These are phyloP conservation scores for Ectemnius cavifrons DNA, from an alignment of 2,888 invertebrate species.

Conservation along the genomic window DNA sequence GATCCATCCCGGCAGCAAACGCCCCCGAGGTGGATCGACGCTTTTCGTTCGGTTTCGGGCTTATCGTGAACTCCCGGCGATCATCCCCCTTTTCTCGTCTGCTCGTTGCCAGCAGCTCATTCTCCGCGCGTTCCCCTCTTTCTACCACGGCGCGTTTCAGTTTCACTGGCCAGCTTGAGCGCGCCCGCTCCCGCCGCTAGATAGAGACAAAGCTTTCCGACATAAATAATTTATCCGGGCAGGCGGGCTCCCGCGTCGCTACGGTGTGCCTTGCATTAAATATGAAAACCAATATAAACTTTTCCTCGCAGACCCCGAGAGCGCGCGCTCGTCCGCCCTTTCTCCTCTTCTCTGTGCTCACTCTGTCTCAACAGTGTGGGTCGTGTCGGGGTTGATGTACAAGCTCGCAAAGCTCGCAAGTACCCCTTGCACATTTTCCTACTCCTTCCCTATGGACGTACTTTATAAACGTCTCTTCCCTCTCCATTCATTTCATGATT, in stretches of 20 bases:
- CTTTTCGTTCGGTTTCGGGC: constrained; percentile 41
- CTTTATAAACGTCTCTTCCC: too few relatives aligned
- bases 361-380: neutral
- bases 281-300: constrained; percentile 75
- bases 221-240: constrained; percentile 70
- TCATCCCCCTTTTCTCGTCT: constrained; percentile 36
- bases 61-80: constrained; percentile 50
- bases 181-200: constrained; percentile 23
- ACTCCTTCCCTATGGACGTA: too few relatives aligned
- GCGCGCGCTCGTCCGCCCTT: constrained; percentile 19
- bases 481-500: too few relatives aligned
- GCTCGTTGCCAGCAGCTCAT: neutral
- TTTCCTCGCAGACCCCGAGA: constrained; percentile 59
- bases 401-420: neutral
- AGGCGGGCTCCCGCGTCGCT: constrained; percentile 28
- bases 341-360: neutral
- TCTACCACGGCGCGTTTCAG: neutral
- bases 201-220: constrained; percentile 53
- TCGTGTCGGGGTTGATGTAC: too few relatives aligned
- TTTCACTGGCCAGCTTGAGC: constrained; percentile 2
- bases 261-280: constrained; percentile 71
- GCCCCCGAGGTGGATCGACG: constrained; percentile 41
- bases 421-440: too few relatives aligned
- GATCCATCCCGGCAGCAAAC: constrained; percentile 29
- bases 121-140: constrained; percentile 2